Base-by-base conservation (phyloP, 2,797 vertebrate genomes). In the Merluccius polli region DNA sequence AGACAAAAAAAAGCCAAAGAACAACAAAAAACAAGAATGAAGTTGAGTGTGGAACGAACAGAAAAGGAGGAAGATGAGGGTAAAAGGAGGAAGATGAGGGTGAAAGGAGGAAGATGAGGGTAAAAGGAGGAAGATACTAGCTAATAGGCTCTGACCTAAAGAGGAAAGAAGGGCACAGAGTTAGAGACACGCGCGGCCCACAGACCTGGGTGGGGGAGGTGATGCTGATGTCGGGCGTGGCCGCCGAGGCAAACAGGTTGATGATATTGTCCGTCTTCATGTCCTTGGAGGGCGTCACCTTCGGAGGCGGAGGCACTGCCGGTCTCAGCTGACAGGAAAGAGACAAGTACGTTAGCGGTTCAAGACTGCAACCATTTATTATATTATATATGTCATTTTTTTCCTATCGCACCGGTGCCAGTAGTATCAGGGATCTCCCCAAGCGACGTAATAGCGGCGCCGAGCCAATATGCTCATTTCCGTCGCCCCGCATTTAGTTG, bases 251-350 rank as follows among this genome's bases (percentile, higher is more conserved):
- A 93, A 99, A 99, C 85, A 99, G 93, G 91, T 93, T 95, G 92
- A 99, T 93, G 91, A 99, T 99, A 93, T 97, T 97, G 86, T 99
- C 97, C 86, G 95, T 95, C 94, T 99, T 98, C 93, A 98, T 78
- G 75, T 99, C 98, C 94, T 96, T 97, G 81, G 94, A 98, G 3
- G 97, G 98, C 78, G 97, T 99, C 90, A 94, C 95, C 95, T 97
- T 99, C 83, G 97, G 97, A 89, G 98, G 97, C 78, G 97, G 98
- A 89, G 98, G 98, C 89, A 99, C 93, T 24, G 95, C 96, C 93
- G 95, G 98, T 90, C 88, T 96, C 92, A 98, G 93, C 97, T 99
- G 87, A 0, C 73, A 59, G 52, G 18, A 29, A 35, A 68, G 48
- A 48, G 27, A 72, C 74, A 68, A 12, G 41, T 33, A 32, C 16